These are phyloP conservation scores for Pollenia angustigena DNA, from an alignment of 2,888 invertebrate species.

Conservation along the genomic window DNA sequence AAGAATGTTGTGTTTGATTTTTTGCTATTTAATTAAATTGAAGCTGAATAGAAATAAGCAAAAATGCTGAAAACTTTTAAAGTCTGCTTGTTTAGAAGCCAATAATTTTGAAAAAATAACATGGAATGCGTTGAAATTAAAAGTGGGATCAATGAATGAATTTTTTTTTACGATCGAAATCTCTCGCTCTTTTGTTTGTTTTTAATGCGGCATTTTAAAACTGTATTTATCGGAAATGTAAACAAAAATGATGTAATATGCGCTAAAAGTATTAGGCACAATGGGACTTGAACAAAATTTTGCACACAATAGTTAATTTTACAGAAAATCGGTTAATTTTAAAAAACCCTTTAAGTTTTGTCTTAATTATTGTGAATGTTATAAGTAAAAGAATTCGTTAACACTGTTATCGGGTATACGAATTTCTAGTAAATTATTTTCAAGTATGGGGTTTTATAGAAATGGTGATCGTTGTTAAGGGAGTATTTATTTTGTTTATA, in stretches of 20 bases:
- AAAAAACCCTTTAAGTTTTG: too few relatives aligned
- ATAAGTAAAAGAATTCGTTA: too few relatives aligned
- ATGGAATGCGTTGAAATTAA: slow-evolving; percentile 45
- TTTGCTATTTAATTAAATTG: slow-evolving; percentile 62
- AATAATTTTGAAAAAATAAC: not conserved
- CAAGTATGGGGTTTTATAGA: too few relatives aligned
- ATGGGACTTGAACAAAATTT: not conserved
- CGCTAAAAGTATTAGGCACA: not conserved
- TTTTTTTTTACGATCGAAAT: slow-evolving; percentile 48
- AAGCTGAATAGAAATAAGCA: slow-evolving; percentile 22
- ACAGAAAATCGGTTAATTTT: too few relatives aligned
- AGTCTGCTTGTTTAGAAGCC: not conserved
- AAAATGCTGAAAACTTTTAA: slow-evolving; percentile 8
- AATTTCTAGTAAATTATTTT: too few relatives aligned
- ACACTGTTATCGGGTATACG: too few relatives aligned
- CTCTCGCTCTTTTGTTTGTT: slow-evolving; percentile 32
- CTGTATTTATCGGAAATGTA: slow-evolving; percentile 1
- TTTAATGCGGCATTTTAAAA: slow-evolving; percentile 13
- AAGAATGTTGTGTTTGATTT: slow-evolving; percentile 41
- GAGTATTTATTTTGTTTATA: too few relatives aligned
- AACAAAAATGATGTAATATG: slow-evolving; percentile 56
- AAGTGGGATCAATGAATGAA: slow-evolving; percentile 61
- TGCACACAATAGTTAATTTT: too few relatives aligned
- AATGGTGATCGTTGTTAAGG: too few relatives aligned
- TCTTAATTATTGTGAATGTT: too few relatives aligned